phyloP scores from a whole-genome alignment of 2,113 vertebrate genomes.

The cattle (Bos taurus) region ARS-UCD2.0 NC_037337.1:68474501-68475000 shows the following conservation, averaged over 20 bases:
- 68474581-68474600: neutral
- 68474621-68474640: neutral
- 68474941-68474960: constrained; percentile 58
- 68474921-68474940: constrained; percentile 53
- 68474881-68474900: constrained; percentile 22
- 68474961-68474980: constrained; percentile 28
- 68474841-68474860: constrained; percentile 34
- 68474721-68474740: neutral
- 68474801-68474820: neutral
- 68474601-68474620: neutral
- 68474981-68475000: constrained; percentile 49
- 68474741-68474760: neutral
- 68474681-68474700: neutral
- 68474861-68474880: constrained; percentile 32
- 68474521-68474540: neutral
- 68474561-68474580: neutral
- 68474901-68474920: constrained; percentile 32
- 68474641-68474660: neutral
- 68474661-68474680: constrained; percentile 16
- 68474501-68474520: neutral
- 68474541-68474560: neutral
- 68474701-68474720: neutral
- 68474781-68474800: neutral
- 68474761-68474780: neutral
- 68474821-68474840: constrained; percentile 13